Base-by-base conservation (phyloP, 2,113 vertebrate species). In the Laterallus jamaicensis region DNA sequence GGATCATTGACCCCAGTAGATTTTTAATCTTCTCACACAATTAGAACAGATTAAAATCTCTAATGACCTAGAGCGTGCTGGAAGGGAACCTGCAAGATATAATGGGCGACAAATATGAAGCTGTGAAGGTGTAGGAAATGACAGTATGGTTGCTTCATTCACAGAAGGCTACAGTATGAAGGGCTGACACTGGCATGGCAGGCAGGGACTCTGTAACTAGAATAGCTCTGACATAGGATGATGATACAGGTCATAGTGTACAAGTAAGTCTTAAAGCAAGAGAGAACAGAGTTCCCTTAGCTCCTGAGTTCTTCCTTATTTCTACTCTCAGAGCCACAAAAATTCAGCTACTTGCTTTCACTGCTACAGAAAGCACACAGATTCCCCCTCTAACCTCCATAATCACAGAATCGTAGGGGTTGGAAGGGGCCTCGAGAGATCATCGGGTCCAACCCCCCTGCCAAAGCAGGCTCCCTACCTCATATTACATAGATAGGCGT, bases 101-200 rank as follows among this genome's bases (percentile, higher is more conserved):
- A 21, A 14, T 3, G 17, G 6, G 9, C 10, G 24, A 17, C 10
- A 47, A 11, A 10, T 12, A 39, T 10, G 26, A 58, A 80, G 9
- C 9, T 59, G 35, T 0, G 1, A 79, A 68, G 5, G 2, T 7
- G 5, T 7, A 59, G 32, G 21, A 76, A 70, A 60, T 21, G 1
- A 22, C 31, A 70, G 21, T 6, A 11, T 1, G 0, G 32, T 37
- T 76, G 2, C 5, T 86, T 62, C 44, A 29, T 44, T 58, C 25
- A 40, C 9, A 40, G 47, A 58, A 58, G 32, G 47, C 16, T 78
- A 14, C 15, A 67, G 22, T 0, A 5, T 44, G 9, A 32, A 6
- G 6, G 10, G 21, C 3, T 68, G 35, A 42, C 9, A 28, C 12
- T 10, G 8, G 5, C 52, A 26, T 54, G 12, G 25, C 26, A 25